Base-by-base conservation (phyloP, 1,140 invertebrate genomes). In the Caenorhabditis tropicalis region DNA sequence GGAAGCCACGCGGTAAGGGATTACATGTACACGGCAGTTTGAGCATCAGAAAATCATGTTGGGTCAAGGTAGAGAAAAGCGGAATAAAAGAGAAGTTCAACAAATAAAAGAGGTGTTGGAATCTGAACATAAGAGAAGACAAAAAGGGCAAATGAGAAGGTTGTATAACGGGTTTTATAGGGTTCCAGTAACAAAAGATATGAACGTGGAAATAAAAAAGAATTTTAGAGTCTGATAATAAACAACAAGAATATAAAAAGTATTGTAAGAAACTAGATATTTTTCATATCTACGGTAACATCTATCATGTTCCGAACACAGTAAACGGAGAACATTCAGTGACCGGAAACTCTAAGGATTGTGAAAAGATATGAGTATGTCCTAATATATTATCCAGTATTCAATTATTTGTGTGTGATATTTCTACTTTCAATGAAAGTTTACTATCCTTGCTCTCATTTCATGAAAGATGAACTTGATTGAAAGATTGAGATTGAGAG, bases 131-230 rank as follows among this genome's bases (percentile, higher is more conserved):
- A 12, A 19, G 15, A 24, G 21, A 65, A 65, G 58, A 65, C 65
- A 43, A 43, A 74, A 74, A 43, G 65, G 65, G 36, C 65, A 74
- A 74, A 21, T 74, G 36, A 43, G 36, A 65, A 36, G 58, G 58
- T 65, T 65, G 58, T 65, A 65, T 27, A 65, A 65, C 58, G 31
- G 58, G 58, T 65, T 65, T 65, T 65, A 65, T 33, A 19, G 19
- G 58, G 58, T 65, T 65, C 58, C 58, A 65, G 58, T 65, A 56
- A 6, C 10, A 51, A 51, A 51, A 15, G 48, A 56, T 56, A 65
- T 65, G 58, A 65, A 65, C 58, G 36, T 2, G 29, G 21, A 2
- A 19, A 27, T 9, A 65, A 9, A 33, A 65, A 27, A 16, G 58
- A 10, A 33, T n/a, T 65, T 33, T 65, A 21, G 58, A 33, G 53